A percentile compares a stretch with the other conserved stretches of the same genome.
Evolutionary conservation across 92 coral and sea anemone genomes (phyloP).

Genomic region (Epizoanthus ramosus): DNA sequence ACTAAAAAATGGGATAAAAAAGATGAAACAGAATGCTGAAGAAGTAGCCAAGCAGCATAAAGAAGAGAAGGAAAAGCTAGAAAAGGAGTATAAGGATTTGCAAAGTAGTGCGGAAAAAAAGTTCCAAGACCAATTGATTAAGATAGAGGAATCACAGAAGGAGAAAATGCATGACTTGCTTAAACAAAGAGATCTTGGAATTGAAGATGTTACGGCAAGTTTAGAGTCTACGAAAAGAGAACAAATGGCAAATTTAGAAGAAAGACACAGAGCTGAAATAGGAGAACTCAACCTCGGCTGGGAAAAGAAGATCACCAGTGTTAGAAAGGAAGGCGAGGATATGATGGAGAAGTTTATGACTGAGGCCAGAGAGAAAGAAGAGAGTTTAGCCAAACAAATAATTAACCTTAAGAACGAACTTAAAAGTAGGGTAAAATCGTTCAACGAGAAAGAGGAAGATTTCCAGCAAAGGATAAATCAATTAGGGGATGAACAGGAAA

Average conservation of each 20-base stretch:
- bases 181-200: conserved; percentile 79
- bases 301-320: conserved; percentile 84
- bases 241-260: conserved; percentile 80
- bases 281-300: conserved; percentile 85
- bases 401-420: conserved; percentile 72
- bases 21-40: conserved; percentile 55
- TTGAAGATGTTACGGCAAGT: conserved; percentile 82
- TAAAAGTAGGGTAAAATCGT: conserved; percentile 62
- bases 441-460: conserved; percentile 69
- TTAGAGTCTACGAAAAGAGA: conserved; percentile 78
- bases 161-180: conserved; percentile 76
- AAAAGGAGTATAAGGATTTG: conserved; percentile 56
- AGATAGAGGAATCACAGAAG: conserved; percentile 75
- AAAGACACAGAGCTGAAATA: conserved; percentile 80
- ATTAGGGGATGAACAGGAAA: conserved; percentile 71
- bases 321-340: conserved; percentile 88
- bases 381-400: conserved; percentile 66
- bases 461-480: conserved; percentile 59
- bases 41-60: conserved; percentile 58
- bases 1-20: conserved; percentile 69
- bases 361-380: conserved; percentile 94
- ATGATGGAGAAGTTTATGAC: conserved; percentile 75
- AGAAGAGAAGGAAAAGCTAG: conserved; percentile 60
- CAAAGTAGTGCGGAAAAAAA: conserved; percentile 56
- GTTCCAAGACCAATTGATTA: conserved; percentile 66